Conservation (phyloP, 2,888 invertebrate species). For the Epicampocera succincta region DNA sequence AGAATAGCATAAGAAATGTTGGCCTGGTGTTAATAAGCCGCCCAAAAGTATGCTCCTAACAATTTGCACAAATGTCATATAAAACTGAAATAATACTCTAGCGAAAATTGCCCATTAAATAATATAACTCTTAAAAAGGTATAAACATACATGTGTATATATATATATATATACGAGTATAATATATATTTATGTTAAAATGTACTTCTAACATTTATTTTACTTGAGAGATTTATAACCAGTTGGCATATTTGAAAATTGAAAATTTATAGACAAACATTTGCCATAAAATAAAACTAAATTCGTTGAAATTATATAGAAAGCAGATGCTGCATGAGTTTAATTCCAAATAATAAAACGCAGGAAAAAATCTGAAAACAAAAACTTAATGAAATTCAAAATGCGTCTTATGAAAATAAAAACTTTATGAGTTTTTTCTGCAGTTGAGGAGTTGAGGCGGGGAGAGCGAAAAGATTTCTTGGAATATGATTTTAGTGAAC, state of each 20-base stretch:
- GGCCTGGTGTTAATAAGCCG: slow-evolving; percentile 27
- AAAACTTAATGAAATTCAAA: slow-evolving; percentile 60
- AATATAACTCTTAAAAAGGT: slow-evolving; percentile 1
- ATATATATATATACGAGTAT: background rate
- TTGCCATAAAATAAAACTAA: slow-evolving; percentile 1
- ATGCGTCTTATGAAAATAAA: slow-evolving; percentile 47
- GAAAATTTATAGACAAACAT: slow-evolving; percentile 54
- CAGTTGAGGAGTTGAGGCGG: background rate
- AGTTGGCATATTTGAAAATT: slow-evolving; percentile 51
- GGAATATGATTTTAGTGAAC: background rate
- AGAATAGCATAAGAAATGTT: slow-evolving; percentile 28
- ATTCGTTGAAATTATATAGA: slow-evolving; percentile 36
- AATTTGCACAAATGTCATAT: slow-evolving; percentile 28
- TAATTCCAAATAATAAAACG: slow-evolving; percentile 22
- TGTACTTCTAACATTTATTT: slow-evolving; percentile 49
- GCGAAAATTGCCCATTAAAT: slow-evolving; percentile 30
- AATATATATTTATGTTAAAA: background rate
- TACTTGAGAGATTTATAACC: slow-evolving; percentile 51
- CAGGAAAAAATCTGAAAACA: background rate
- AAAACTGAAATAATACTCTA: background rate
- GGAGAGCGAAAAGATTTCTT: background rate
- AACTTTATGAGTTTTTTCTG: slow-evolving; percentile 46
- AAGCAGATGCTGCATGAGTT: slow-evolving; percentile 50
- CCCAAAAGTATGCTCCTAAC: slow-evolving; percentile 21
- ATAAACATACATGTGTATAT: background rate